A percentile compares a stretch with the other conserved stretches of the same genome.
phyloP scores from a whole-genome alignment of 2,888 invertebrate species.

The Dendrolimus pini region DNA sequence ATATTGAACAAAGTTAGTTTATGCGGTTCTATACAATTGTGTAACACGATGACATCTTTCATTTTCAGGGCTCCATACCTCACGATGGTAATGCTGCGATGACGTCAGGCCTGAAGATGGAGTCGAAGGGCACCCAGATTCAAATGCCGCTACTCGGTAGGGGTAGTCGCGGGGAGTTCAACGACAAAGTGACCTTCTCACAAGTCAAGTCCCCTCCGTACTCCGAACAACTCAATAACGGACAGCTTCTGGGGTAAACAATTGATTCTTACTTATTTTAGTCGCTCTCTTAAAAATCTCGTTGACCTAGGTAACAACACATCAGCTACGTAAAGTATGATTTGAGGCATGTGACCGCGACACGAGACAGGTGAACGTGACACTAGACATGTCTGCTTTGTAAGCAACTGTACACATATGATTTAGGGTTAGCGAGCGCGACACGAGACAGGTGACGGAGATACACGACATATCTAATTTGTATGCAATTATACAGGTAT shows the following conservation, averaged over 20 bases:
- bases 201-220: constrained; percentile 54
- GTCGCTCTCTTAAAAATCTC: not conserved
- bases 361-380: no score
- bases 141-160: constrained; percentile 66
- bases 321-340: no score
- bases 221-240: constrained; percentile 81
- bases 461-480: no score
- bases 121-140: constrained; percentile 74
- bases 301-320: no score
- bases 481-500: no score
- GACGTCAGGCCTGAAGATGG: constrained; percentile 64
- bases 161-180: constrained; percentile 61
- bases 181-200: constrained; percentile 63
- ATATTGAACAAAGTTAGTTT: no score
- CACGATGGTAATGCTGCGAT: constrained; percentile 60
- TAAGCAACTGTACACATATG: no score
- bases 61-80: constrained; percentile 43
- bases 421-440: no score
- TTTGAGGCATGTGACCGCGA: no score
- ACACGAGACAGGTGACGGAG: no score
- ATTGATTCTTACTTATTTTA: not conserved
- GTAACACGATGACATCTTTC: not conserved
- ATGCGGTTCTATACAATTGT: no score
- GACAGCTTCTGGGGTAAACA: constrained; percentile 76
- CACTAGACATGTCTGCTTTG: no score